Percentiles rank a stretch among this genome's conserved stretches.
Evolutionary conservation across 1,140 invertebrate genomes (phyloP).

Genomic region (Aphaenogaster floridana): DNA sequence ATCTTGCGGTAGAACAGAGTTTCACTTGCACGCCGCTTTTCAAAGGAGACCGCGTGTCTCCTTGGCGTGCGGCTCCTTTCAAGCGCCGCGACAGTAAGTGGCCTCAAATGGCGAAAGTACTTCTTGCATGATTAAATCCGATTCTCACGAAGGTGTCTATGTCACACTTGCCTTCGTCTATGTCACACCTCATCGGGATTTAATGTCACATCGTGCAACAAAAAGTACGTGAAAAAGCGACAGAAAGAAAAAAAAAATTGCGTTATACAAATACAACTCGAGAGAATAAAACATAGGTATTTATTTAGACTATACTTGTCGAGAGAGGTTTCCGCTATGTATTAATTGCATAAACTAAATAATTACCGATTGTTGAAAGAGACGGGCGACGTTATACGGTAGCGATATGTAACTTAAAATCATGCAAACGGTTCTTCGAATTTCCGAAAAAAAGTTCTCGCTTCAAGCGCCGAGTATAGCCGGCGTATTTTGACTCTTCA

Average conservation of each 20-base stretch:
- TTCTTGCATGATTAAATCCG: slow-evolving; percentile 48
- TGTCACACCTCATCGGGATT: slow-evolving; percentile 31
- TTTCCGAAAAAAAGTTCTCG: slow-evolving; percentile 4
- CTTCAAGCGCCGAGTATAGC: slow-evolving; percentile 35
- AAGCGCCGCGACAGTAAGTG: slow-evolving; percentile 19
- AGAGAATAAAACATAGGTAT: slow-evolving; percentile 16
- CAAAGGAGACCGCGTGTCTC: slow-evolving; percentile 4
- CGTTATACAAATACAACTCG: slow-evolving; percentile 21
- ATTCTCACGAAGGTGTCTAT: slow-evolving; percentile 13
- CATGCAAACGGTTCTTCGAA: slow-evolving; percentile 46
- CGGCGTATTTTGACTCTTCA: slow-evolving; percentile 20
- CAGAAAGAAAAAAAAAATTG: neutral
- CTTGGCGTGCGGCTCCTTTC: neutral
- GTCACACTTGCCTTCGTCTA: slow-evolving; percentile 14
- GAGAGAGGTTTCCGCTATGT: slow-evolving; percentile 28
- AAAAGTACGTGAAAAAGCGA: neutral
- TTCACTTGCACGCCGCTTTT: neutral
- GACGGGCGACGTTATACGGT: slow-evolving; percentile 25
- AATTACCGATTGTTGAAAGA: slow-evolving; percentile 36
- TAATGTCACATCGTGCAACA: slow-evolving; percentile 12
- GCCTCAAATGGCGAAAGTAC: slow-evolving; percentile 11
- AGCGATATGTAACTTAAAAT: slow-evolving; percentile 26
- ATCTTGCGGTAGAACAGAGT: slow-evolving; percentile 24
- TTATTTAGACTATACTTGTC: slow-evolving; percentile 44
- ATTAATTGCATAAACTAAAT: slow-evolving; percentile 40